Conservation (phyloP, 2,113 vertebrate genomes). For the Amphiprion percula region DNA sequence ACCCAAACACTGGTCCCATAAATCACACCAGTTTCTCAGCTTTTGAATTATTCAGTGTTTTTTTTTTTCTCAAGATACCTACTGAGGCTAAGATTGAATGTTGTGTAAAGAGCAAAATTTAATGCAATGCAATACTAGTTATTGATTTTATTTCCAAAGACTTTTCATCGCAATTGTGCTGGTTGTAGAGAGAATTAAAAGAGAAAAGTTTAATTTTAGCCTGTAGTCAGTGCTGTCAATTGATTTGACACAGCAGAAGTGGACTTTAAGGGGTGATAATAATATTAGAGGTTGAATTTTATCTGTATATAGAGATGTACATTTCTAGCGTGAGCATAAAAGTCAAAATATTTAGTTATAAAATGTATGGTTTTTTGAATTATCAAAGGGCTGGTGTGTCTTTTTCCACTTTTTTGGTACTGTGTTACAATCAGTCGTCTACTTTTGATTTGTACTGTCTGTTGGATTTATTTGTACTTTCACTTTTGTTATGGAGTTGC, state of each 20-base stretch:
- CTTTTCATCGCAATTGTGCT: slow-evolving; percentile 37
- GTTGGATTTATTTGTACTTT: slow-evolving; percentile 57
- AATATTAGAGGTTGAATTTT: slow-evolving; percentile 50
- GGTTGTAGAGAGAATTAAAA: slow-evolving; percentile 1
- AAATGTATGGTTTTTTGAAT: slow-evolving; percentile 45
- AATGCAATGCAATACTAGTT: slow-evolving; percentile 64
- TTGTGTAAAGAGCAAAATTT: slow-evolving; percentile 44
- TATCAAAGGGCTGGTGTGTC: slow-evolving; percentile 80
- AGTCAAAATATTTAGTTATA: slow-evolving; percentile 44
- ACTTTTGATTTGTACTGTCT: slow-evolving; percentile 66
- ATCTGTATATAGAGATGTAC: slow-evolving; percentile 66
- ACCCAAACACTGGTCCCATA: not conserved
- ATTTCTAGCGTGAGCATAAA: slow-evolving; percentile 64
- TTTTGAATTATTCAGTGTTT: slow-evolving; percentile 18
- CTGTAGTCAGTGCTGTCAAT: slow-evolving; percentile 25
- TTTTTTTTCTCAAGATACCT: slow-evolving; percentile 13
- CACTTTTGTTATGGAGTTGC: slow-evolving; percentile 43
- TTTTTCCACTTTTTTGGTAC: slow-evolving; percentile 81
- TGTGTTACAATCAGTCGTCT: slow-evolving; percentile 71
- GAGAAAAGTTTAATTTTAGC: slow-evolving; percentile 6
- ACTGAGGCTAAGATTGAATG: slow-evolving; percentile 60
- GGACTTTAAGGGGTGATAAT: slow-evolving; percentile 35
- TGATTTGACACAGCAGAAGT: slow-evolving; percentile 27
- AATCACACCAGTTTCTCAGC: not conserved
- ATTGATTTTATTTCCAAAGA: slow-evolving; percentile 70